These are phyloP conservation scores for Pandemis heparana DNA, from an alignment of 2,888 invertebrate genomes.

Conservation along the genomic window DNA sequence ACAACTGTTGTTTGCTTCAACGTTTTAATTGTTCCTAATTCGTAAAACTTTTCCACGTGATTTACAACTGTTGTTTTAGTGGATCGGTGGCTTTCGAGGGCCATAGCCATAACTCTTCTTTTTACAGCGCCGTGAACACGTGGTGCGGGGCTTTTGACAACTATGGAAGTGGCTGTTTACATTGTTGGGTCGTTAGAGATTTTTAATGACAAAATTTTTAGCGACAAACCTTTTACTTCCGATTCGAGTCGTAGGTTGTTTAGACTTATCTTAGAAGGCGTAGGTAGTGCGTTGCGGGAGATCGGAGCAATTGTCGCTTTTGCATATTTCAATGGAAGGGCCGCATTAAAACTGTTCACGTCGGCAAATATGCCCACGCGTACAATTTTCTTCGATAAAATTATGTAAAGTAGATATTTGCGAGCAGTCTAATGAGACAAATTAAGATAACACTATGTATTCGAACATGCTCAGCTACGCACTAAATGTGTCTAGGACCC, in stretches of 20 bases:
- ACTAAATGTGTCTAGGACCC: conserved; percentile 69
- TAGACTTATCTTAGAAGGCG: conserved; percentile 44
- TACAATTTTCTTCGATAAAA: conserved; percentile 80
- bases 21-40: conserved; percentile 85
- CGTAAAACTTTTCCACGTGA: conserved; percentile 80
- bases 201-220: conserved; percentile 62
- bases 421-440: conserved; percentile 75
- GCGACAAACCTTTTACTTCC: conserved; percentile 46
- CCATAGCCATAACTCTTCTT: conserved; percentile 53
- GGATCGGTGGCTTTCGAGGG: conserved; percentile 63
- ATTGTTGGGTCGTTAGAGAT: conserved; percentile 65
- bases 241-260: conserved; percentile 14
- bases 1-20: conserved; percentile 84
- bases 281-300: conserved; percentile 43
- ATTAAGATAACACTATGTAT: conserved; percentile 74
- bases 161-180: conserved; percentile 63
- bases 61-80: conserved; percentile 78
- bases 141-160: conserved; percentile 48
- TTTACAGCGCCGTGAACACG: conserved; percentile 57
- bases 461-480: conserved; percentile 69
- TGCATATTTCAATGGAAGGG: conserved; percentile 74
- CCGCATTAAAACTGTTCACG: conserved; percentile 72
- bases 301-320: conserved; percentile 56
- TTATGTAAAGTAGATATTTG: conserved; percentile 79
- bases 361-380: conserved; percentile 69